Conservation (phyloP, 2,797 vertebrate species). For the Sternarchorhynchus goeldii region DNA sequence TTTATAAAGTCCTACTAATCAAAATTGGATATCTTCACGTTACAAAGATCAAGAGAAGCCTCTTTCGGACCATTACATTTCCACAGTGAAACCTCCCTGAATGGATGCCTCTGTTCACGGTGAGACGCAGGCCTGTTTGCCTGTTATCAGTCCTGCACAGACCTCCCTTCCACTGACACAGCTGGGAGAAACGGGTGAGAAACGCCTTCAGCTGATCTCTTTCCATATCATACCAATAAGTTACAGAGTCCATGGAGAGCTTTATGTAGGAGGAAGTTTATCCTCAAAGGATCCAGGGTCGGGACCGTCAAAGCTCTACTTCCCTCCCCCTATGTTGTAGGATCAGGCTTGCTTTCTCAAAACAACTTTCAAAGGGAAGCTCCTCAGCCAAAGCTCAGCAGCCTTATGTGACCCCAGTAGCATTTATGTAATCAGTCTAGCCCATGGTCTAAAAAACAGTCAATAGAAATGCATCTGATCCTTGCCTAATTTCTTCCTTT, state of each 20-base stretch:
- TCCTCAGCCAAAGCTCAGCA: slow-evolving; percentile 42
- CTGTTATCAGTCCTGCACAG: slow-evolving; percentile 23
- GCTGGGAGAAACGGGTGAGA: slow-evolving; percentile 45
- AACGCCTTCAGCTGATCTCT: slow-evolving; percentile 42
- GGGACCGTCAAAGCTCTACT: slow-evolving; percentile 45
- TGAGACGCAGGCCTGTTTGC: slow-evolving; percentile 22
- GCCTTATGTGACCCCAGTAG: slow-evolving; percentile 47
- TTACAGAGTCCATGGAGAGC: background rate
- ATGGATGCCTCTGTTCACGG: slow-evolving; percentile 15
- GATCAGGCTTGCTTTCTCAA: slow-evolving; percentile 46
- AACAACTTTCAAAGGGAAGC: slow-evolving; percentile 50
- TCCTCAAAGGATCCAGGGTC: slow-evolving; percentile 27
- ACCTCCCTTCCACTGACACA: slow-evolving; percentile 48
- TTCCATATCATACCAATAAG: slow-evolving; percentile 44
- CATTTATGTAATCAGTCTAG: slow-evolving; percentile 53
- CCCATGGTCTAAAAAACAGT: slow-evolving; percentile 42
- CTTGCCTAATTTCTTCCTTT: slow-evolving; percentile 34
- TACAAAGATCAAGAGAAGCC: background rate
- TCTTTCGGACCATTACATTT: slow-evolving; percentile 19
- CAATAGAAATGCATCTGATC: slow-evolving; percentile 30
- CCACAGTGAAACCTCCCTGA: slow-evolving; percentile 14
- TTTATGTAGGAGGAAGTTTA: slow-evolving; percentile 42
- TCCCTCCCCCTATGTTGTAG: slow-evolving; percentile 47
- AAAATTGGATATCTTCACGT: background rate
- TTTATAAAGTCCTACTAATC: background rate